Evolutionary conservation across 2,888 invertebrate genomes (phyloP), one percentile per base, ranked within the genome.

Genomic region (Drosophila maculinotata): DNA sequence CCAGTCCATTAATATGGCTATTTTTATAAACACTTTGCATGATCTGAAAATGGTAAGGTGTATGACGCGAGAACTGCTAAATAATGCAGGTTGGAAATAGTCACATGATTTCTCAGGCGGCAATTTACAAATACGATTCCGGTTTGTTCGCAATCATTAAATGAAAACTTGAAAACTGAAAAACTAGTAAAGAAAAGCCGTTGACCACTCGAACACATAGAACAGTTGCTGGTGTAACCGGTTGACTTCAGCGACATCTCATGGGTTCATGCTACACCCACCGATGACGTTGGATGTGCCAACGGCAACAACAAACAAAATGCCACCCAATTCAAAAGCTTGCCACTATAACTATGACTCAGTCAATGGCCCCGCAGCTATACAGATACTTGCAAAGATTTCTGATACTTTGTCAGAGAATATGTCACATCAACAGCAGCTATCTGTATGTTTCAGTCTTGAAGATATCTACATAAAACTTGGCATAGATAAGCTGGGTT

Each of bases 221-320:
- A 74, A 80, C 58, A 42, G 49, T 70, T 56, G 28, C 52, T 42
- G 39, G 15, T 17, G 33, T 52, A 84, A 85, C 85, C 82, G 79
- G 76, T 87, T 80, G 74, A 67, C 75, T 69, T 69, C 39, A 47
- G 30, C 38, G 17, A 38, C 60, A 59, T 44, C 30, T 44, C 25
- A 25, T 36, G 45, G 33, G 49, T 53, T 56, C 65, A 51, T 47
- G 56, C 38, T 23, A 45, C 73, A 53, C 76, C 73, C 73, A 69
- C 75, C 26, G 9, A 65, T 23, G 9, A 65, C 47, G 44, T 35
- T 42, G 65, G 36, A 59, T 54, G 48, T 33, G 48, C 31, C 60
- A 53, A 33, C 20, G 39, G 47, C 65, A 54, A 15, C 65, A 48
- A 48, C 65, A 54, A 54, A 28, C 62, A 33, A 44, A 56, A 52